phyloP scores from a whole-genome alignment of 2,113 vertebrate species.

The Phalacrocorax pelagicus region DNA sequence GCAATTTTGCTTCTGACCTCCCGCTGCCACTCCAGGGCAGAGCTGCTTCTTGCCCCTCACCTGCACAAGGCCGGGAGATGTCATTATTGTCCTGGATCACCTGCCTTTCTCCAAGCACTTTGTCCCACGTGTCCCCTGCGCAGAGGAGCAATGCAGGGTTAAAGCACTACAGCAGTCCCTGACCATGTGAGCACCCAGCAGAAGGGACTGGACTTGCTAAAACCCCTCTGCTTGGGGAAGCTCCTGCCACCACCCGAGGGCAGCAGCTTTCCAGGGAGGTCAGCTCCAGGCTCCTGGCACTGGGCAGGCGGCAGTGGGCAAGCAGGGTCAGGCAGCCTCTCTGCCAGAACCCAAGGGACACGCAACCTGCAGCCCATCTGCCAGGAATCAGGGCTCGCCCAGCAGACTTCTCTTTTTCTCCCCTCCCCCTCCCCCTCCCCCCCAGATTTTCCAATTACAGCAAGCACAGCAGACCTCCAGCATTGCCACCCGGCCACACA shows the following conservation, averaged over 20 bases:
- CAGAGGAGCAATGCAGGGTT: neutral
- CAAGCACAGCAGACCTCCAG: rapidly evolving
- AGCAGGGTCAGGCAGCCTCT: neutral
- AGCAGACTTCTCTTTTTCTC: neutral
- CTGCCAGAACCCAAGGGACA: neutral
- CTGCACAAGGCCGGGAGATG: rapidly evolving
- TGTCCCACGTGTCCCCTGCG: neutral
- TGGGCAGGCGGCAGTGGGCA: too few species aligned
- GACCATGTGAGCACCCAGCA: rapidly evolving
- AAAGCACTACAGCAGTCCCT: rapidly evolving
- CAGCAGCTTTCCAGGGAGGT: neutral
- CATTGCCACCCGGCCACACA: neutral
- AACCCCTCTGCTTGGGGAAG: neutral
- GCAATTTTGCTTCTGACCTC: neutral
- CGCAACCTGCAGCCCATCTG: neutral
- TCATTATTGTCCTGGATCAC: neutral
- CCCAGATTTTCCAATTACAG: neutral
- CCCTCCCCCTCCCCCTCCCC: neutral
- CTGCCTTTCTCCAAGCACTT: neutral
- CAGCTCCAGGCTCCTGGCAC: neutral
- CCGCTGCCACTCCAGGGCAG: neutral
- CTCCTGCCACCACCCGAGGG: neutral
- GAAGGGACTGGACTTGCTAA: neutral
- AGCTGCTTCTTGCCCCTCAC: neutral
- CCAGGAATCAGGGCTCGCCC: neutral